Evolutionary conservation across 1,140 invertebrate species (phyloP).

Genomic region (Microplitis mediator): DNA sequence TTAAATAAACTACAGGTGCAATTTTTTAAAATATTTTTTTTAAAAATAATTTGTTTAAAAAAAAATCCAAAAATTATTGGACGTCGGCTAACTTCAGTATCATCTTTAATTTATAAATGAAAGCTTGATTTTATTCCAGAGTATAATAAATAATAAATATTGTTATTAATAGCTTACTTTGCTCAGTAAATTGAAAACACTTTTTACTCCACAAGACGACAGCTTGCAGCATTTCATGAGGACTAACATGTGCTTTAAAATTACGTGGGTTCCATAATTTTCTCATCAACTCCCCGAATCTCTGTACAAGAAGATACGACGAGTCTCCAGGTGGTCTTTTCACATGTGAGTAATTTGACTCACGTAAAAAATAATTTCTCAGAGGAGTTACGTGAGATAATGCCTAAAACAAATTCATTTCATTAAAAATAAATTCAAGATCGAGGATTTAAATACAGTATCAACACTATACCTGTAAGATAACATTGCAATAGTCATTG

Average conservation of each 20-base stretch:
- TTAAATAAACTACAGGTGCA: no score
- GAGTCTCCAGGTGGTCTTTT: constrained; percentile 93
- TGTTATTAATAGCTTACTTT: constrained; percentile 68
- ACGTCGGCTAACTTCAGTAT: not conserved
- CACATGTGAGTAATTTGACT: constrained; percentile 89
- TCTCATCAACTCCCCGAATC: constrained; percentile 96
- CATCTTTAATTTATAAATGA: not conserved
- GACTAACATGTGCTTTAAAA: constrained; percentile 99
- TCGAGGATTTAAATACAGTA: not conserved
- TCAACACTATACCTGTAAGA: constrained; percentile 77
- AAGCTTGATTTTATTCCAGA: not conserved
- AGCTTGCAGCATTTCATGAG: constrained; percentile 99
- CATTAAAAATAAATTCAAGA: not conserved
- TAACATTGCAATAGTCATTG: constrained; percentile 99
- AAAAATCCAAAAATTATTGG: constrained; percentile 13
- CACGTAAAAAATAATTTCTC: constrained; percentile 92
- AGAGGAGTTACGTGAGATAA: constrained; percentile 93
- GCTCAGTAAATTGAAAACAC: constrained; percentile 97
- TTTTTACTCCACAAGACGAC: constrained; percentile 98
- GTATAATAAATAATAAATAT: not conserved
- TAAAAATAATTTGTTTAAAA: no score
- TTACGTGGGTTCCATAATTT: constrained; percentile 99
- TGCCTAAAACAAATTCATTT: constrained; percentile 66
- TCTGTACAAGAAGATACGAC: constrained; percentile 87
- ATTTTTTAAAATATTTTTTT: no score